A percentile compares a stretch with the other conserved stretches of the same genome.
These are phyloP conservation scores for Dromaius novaehollandiae DNA, from an alignment of 2,113 vertebrate genomes.

Conservation along the genomic window DNA sequence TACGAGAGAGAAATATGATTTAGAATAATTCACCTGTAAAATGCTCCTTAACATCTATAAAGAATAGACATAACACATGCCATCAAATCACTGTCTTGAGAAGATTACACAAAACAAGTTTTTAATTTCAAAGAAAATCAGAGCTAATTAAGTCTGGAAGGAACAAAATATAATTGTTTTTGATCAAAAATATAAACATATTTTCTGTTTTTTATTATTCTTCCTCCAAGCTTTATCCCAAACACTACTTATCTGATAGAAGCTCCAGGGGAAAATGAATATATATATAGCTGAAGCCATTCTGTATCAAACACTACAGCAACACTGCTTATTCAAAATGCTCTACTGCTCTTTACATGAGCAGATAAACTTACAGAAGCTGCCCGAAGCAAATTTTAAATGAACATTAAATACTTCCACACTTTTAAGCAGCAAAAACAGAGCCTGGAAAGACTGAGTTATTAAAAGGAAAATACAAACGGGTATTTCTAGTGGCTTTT, in stretches of 20 bases:
- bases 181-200: background rate
- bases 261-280: background rate
- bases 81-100: background rate
- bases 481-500: background rate
- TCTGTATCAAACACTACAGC: background rate
- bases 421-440: slow-evolving; percentile 27
- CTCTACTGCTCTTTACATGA: slow-evolving; percentile 11
- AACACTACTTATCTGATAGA: background rate
- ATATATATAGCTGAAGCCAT: background rate
- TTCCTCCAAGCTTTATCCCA: background rate
- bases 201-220: slow-evolving; percentile 9
- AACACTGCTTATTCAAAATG: slow-evolving; percentile 38
- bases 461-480: slow-evolving; percentile 7
- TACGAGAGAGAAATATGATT: background rate
- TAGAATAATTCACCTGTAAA: background rate
- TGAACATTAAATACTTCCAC: slow-evolving; percentile 48
- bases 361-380: slow-evolving; percentile 43
- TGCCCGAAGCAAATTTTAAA: slow-evolving; percentile 58
- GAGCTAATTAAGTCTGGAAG: slow-evolving; percentile 21
- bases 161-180: background rate
- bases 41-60: background rate
- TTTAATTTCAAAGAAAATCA: background rate
- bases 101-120: background rate
- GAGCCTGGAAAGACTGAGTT: background rate
- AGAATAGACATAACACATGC: background rate